A percentile compares a stretch with the other conserved stretches of the same genome.
These are phyloP conservation scores for Rhagium mordax DNA, from an alignment of 2,888 invertebrate genomes.

Conservation along the genomic window DNA sequence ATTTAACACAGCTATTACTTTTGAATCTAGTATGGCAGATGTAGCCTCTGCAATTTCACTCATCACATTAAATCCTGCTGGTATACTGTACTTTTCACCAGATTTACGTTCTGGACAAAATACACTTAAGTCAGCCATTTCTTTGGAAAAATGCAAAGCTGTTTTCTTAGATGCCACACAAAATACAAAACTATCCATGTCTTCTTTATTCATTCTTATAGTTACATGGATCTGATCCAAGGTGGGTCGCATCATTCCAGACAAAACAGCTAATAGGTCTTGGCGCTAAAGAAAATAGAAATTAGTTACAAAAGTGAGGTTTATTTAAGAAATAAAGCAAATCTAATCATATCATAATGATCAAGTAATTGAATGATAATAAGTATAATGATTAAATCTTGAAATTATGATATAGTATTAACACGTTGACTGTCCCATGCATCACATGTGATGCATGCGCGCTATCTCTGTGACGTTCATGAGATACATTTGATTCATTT, in stretches of 20 bases:
- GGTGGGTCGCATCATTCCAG: constrained; percentile 87
- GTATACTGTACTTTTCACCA: constrained; percentile 66
- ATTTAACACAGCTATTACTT: constrained; percentile 81
- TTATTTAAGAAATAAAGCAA: no score
- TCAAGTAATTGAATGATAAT: no score
- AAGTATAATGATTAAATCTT: no score
- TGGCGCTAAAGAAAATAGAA: constrained; percentile 77
- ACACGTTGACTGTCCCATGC: no score
- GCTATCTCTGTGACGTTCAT: no score
- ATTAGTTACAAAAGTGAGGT: no score
- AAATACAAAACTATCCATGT: constrained; percentile 95
- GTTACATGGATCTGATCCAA: constrained; percentile 90
- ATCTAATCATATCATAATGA: no score
- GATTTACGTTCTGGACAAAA: constrained; percentile 67
- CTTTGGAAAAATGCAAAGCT: constrained; percentile 87
- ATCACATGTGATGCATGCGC: no score
- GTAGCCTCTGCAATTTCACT: constrained; percentile 94
- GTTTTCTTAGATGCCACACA: constrained; percentile 93
- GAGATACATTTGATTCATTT: no score
- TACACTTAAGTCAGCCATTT: constrained; percentile 87
- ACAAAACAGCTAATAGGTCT: constrained; percentile 90
- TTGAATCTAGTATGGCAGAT: constrained; percentile 86
- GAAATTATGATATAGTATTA: no score
- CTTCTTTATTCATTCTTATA: constrained; percentile 89
- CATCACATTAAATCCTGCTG: constrained; percentile 78